Evolutionary conservation across 1,140 invertebrate species (phyloP).

Genomic region (Zaprionus ornatus): DNA sequence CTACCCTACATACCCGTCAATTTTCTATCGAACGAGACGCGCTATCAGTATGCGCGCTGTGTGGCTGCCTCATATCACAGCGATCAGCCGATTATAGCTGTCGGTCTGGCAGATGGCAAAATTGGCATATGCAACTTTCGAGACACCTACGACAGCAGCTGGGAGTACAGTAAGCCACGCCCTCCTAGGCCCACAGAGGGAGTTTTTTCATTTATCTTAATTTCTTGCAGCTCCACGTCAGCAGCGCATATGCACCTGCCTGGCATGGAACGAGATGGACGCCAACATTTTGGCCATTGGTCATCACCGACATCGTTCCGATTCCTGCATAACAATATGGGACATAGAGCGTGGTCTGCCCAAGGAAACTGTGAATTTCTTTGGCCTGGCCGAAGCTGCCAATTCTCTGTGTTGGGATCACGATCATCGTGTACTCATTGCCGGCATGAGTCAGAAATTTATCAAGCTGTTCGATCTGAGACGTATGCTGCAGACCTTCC

Average conservation of each 20-base stretch:
- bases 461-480: constrained; percentile 96
- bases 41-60: constrained; percentile 81
- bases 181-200: no score
- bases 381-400: constrained; percentile 91
- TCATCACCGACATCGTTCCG: constrained; percentile 93
- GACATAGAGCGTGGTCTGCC: constrained; percentile 86
- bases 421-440: constrained; percentile 89
- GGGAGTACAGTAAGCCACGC: constrained; percentile 74
- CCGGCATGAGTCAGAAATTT: constrained; percentile 94
- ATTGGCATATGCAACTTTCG: constrained; percentile 92
- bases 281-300: constrained; percentile 92
- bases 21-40: constrained; percentile 72
- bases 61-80: constrained; percentile 77
- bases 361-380: constrained; percentile 70
- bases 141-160: constrained; percentile 85
- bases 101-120: constrained; percentile 94
- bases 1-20: constrained; percentile 71
- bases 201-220: not conserved
- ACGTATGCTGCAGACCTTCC: constrained; percentile 86
- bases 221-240: constrained; percentile 88
- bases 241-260: constrained; percentile 92
- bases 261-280: constrained; percentile 95
- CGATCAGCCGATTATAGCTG: constrained; percentile 90
- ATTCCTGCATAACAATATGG: constrained; percentile 92
- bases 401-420: constrained; percentile 94